phyloP scores from a whole-genome alignment of 2,113 vertebrate genomes.

The Felis chaus region DNA sequence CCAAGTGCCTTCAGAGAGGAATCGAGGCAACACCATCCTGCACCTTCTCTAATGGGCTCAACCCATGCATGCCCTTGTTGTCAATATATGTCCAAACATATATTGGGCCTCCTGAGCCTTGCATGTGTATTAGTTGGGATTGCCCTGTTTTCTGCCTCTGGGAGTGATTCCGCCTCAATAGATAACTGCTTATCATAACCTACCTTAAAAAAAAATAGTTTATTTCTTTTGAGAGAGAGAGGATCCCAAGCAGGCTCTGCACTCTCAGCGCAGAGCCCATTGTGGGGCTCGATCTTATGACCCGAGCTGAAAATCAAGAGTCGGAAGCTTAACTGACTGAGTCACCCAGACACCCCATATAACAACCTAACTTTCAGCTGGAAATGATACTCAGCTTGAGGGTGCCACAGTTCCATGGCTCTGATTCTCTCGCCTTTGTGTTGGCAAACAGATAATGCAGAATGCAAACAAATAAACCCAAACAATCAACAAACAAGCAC shows the following conservation, averaged over 20 bases:
- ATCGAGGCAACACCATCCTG: background rate
- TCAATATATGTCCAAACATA: background rate
- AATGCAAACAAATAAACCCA: background rate
- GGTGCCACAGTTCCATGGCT: background rate
- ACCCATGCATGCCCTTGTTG: background rate
- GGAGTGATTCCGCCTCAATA: background rate
- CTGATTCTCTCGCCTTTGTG: slow-evolving; percentile 4
- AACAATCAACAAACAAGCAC: background rate
- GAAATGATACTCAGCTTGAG: background rate
- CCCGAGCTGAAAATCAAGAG: too few relatives aligned
- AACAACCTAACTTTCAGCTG: background rate
- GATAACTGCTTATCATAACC: background rate
- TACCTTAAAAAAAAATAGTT: background rate
- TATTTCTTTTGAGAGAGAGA: too few relatives aligned
- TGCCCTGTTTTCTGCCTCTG: background rate
- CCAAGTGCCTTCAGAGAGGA: background rate
- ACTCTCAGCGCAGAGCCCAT: too few relatives aligned
- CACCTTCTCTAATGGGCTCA: background rate
- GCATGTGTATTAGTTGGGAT: background rate
- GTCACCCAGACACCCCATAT: background rate
- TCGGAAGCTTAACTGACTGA: too few relatives aligned
- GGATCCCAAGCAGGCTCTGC: too few relatives aligned
- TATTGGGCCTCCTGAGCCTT: background rate
- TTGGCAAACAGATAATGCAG: background rate
- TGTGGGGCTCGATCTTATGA: too few relatives aligned